Percentiles rank a stretch among this genome's conserved stretches.
These are phyloP conservation scores for Scylla paramamosain DNA, from an alignment of 1,140 invertebrate species.

Conservation along the genomic window DNA sequence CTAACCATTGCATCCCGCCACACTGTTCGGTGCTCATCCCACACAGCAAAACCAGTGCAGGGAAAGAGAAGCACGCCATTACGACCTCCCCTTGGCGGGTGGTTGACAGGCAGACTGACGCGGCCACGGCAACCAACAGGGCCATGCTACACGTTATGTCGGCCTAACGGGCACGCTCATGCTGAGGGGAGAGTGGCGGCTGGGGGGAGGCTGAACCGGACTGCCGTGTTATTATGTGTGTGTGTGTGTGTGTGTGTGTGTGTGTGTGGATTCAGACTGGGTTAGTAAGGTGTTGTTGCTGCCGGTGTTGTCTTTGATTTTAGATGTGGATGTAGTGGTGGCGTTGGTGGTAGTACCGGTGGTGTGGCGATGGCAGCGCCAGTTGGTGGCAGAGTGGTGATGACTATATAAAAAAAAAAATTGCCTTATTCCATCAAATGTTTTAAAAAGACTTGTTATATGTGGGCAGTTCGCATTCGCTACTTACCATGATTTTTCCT, in stretches of 20 bases:
- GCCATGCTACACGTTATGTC: neutral
- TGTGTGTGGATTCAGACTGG: neutral
- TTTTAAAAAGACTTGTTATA: too few relatives aligned
- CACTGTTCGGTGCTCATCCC: neutral
- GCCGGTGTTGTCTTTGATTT: too few relatives aligned
- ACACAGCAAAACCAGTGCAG: neutral
- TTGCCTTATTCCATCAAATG: too few relatives aligned
- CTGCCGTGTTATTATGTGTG: conserved; percentile 24
- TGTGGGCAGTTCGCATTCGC: too few relatives aligned
- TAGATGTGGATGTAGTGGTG: too few relatives aligned
- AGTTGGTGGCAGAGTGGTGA: too few relatives aligned
- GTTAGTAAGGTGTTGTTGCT: neutral
- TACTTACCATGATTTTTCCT: too few relatives aligned
- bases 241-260: conserved; percentile 40
- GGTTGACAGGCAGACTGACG: neutral
- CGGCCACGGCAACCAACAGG: neutral
- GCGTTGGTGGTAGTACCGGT: too few relatives aligned
- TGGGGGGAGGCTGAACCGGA: neutral
- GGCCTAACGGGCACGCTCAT: neutral
- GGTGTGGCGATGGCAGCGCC: too few relatives aligned
- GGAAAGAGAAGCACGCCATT: conserved; percentile 9
- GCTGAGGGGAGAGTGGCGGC: neutral
- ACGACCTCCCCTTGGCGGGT: neutral
- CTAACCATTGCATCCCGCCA: neutral
- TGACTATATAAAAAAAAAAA: too few relatives aligned